Evolutionary conservation across 2,113 vertebrate genomes (phyloP).

Genomic region (Dolichallabes microphthalmus): DNA sequence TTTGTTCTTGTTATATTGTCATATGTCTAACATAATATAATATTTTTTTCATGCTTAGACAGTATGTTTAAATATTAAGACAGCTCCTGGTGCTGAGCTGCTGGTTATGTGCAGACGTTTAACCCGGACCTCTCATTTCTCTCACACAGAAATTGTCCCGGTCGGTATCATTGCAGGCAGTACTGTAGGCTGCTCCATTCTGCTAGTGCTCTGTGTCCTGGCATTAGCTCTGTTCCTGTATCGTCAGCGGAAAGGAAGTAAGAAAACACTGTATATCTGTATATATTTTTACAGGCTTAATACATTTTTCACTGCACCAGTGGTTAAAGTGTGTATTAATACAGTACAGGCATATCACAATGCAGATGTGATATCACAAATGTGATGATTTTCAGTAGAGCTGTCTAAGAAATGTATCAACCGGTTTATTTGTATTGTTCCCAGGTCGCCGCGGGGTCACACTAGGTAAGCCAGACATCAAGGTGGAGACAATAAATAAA

Average conservation of each 20-base stretch:
- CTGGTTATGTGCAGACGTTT: neutral
- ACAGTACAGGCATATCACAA: neutral
- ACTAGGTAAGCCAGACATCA: slow-evolving; percentile 92
- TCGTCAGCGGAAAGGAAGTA: slow-evolving; percentile 95
- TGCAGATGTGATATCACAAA: neutral
- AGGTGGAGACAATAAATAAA: slow-evolving; percentile 96
- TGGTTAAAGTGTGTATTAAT: neutral
- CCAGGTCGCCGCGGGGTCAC: slow-evolving; percentile 93
- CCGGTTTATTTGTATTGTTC: slow-evolving; percentile 46
- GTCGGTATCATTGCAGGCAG: slow-evolving; percentile 86
- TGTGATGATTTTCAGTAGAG: neutral
- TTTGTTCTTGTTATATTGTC: neutral
- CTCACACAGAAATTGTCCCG: slow-evolving; percentile 78
- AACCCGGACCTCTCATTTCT: neutral
- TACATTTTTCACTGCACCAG: neutral
- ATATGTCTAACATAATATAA: neutral
- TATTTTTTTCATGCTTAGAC: neutral
- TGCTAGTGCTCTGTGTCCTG: slow-evolving; percentile 79
- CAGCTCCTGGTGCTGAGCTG: neutral
- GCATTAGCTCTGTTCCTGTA: slow-evolving; percentile 86
- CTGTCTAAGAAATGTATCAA: neutral
- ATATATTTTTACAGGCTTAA: neutral
- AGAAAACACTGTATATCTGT: no score
- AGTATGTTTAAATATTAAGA: neutral
- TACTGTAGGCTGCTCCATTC: slow-evolving; percentile 81